Base-by-base conservation (phyloP, 2,888 invertebrate species). In the Yponomeuta cagnagella region DNA sequence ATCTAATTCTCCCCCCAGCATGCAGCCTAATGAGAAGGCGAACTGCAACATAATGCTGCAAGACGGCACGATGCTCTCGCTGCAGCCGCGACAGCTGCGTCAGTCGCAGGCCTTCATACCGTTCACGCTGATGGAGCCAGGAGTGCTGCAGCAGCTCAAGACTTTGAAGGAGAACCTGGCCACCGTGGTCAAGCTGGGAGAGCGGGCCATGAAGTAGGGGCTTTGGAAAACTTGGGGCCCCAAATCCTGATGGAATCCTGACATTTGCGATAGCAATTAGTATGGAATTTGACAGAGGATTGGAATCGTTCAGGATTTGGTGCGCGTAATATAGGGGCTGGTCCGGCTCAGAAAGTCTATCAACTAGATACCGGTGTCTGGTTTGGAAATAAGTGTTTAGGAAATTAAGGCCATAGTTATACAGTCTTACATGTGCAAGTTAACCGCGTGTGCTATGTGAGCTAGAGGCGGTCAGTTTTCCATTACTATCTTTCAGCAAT, bases 21-120 rank as follows among this genome's bases (percentile, higher is more conserved):
- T 90, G 82, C 82, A 87, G 63, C 82, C 87, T 0, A 93, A 94
- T 30, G 90, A 92, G 63, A 91, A 89, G 73, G 94, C 95, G 0
- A 95, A 94, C 81, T 93, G 95, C 76, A 95, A 95, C 81, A 94
- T 95, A n/a, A 93, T 94, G 0, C 85, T 95, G 0, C 80, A 87
- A 31, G 94, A 95, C 79, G 95, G 95, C 33, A 93, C 93, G 10
- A 85, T 94, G 80, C 85, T 95, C 3, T 94, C 95, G 0, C 83
- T 95, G 2, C 91, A 94, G 75, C 95, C 95, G 0, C 90, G 92
- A 72, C 88, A 87, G 70, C 79, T 93, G 70, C 80, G 91, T 0
- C 81, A 87, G 74, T 90, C 92, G 0, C 86, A 87, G 72, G 86
- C 87, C 0, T 88, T 83, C 80, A 89, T 92, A 10, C 92, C 92